Conservation (phyloP, 2,113 vertebrate genomes). For the Centropus unirufus region DNA sequence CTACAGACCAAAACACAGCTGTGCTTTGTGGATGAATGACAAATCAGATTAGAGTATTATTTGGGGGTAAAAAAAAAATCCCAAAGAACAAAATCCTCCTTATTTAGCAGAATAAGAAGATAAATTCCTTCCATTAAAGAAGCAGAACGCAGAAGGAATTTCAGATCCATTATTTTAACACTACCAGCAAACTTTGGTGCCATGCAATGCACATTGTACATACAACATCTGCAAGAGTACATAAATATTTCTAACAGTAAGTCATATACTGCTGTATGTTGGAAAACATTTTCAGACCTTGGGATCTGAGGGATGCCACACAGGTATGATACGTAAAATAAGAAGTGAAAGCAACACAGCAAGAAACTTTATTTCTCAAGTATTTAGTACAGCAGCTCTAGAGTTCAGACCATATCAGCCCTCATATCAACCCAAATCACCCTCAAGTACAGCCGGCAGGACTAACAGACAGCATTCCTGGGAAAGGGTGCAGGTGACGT, state of each 20-base stretch:
- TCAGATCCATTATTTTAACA: not conserved
- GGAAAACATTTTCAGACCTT: not conserved
- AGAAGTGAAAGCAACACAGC: not conserved
- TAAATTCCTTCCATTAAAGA: not conserved
- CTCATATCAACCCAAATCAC: not conserved
- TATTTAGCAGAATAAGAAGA: constrained; percentile 12
- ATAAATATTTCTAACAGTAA: not conserved
- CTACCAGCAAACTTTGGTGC: not conserved
- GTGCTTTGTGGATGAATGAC: not conserved
- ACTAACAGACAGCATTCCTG: not conserved
- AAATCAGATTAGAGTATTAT: constrained; percentile 31
- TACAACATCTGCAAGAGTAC: not conserved
- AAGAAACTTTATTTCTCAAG: not conserved
- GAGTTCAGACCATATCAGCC: not conserved
- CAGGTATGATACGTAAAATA: not conserved
- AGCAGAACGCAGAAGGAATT: not conserved
- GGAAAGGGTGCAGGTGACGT: not conserved
- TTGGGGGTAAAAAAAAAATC: not conserved
- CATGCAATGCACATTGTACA: not conserved
- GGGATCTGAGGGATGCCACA: not conserved
- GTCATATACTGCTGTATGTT: not conserved
- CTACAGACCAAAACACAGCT: not conserved
- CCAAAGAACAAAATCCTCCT: not conserved
- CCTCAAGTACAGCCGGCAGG: not conserved
- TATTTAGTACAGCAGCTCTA: not conserved